Evolutionary conservation across 2,888 invertebrate genomes (phyloP).

Genomic region (Glomeris marginata): DNA sequence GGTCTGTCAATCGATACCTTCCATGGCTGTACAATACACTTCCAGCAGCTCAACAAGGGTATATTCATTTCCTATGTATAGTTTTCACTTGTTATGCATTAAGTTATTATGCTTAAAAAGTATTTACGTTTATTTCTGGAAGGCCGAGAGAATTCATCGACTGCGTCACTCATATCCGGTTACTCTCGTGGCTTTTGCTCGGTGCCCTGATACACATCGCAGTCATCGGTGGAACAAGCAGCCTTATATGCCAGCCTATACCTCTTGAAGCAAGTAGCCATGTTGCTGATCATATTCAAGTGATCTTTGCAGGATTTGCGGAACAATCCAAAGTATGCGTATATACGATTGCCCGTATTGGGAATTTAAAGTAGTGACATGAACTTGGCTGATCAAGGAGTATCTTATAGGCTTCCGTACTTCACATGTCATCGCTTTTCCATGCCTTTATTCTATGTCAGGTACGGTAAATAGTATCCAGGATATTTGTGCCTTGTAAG

Average conservation of each 20-base stretch:
- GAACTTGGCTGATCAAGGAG: not conserved
- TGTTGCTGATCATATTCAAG: slow-evolving; percentile 93
- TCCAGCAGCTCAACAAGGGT: slow-evolving; percentile 68
- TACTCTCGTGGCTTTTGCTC: slow-evolving; percentile 87
- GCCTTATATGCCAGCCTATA: slow-evolving; percentile 49
- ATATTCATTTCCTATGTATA: slow-evolving; percentile 18
- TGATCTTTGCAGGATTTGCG: slow-evolving; percentile 90
- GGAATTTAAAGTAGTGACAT: not conserved
- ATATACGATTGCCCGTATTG: not conserved
- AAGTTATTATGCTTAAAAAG: not conserved
- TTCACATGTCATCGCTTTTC: slow-evolving; percentile 91
- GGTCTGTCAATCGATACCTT: slow-evolving; percentile 61
- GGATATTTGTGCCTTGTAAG: too few relatives aligned
- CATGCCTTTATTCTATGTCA: slow-evolving; percentile 97
- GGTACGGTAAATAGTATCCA: slow-evolving; percentile 29
- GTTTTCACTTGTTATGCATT: not conserved
- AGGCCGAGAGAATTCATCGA: slow-evolving; percentile 89
- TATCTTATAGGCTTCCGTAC: slow-evolving; percentile 50
- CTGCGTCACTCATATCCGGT: slow-evolving; percentile 82
- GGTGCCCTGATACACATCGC: slow-evolving; percentile 85
- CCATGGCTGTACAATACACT: slow-evolving; percentile 83
- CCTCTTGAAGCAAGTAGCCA: slow-evolving; percentile 92
- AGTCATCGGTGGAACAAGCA: slow-evolving; percentile 38
- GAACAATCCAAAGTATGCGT: slow-evolving; percentile 78
- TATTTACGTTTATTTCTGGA: slow-evolving; percentile 18